Evolutionary conservation across 1,140 invertebrate genomes (phyloP).

Genomic region (Charaxes varanes): DNA sequence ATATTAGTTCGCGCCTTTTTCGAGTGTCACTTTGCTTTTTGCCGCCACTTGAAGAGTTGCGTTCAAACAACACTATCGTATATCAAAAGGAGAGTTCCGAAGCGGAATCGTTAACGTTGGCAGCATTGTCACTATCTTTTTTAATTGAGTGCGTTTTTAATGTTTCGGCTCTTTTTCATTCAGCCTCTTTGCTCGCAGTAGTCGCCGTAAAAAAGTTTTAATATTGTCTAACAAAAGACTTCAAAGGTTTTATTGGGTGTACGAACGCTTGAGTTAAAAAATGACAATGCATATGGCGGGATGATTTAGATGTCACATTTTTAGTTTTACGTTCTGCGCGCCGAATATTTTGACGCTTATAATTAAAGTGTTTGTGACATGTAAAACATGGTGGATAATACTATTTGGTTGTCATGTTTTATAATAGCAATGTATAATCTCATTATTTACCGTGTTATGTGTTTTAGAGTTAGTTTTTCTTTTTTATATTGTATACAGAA

Average conservation of each 20-base stretch:
- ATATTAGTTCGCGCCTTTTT: conserved; percentile 70
- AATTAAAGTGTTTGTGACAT: neutral
- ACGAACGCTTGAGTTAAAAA: conserved; percentile 24
- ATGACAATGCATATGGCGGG: conserved; percentile 59
- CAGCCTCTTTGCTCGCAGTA: conserved; percentile 53
- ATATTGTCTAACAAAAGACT: conserved; percentile 57
- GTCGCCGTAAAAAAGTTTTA: conserved; percentile 56
- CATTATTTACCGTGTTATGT: too few relatives aligned
- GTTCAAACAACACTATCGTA: conserved; percentile 67
- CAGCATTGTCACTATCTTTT: conserved; percentile 66
- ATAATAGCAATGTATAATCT: too few relatives aligned
- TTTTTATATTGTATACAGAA: too few relatives aligned
- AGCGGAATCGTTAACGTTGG: conserved; percentile 54
- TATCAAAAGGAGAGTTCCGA: conserved; percentile 56
- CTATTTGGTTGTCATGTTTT: too few relatives aligned
- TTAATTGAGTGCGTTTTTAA: conserved; percentile 68
- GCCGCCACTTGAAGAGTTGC: conserved; percentile 55
- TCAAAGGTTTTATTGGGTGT: conserved; percentile 54
- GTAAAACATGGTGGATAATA: conserved; percentile 2
- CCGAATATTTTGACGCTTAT: conserved; percentile 23
- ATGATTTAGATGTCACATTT: conserved; percentile 53
- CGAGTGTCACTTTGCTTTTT: conserved; percentile 72
- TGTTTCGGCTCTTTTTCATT: conserved; percentile 47
- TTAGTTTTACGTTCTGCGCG: conserved; percentile 46
- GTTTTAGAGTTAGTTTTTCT: too few relatives aligned